phyloP scores from a whole-genome alignment of 2,113 vertebrate genomes.

The Bolborhynchus lineola region DNA sequence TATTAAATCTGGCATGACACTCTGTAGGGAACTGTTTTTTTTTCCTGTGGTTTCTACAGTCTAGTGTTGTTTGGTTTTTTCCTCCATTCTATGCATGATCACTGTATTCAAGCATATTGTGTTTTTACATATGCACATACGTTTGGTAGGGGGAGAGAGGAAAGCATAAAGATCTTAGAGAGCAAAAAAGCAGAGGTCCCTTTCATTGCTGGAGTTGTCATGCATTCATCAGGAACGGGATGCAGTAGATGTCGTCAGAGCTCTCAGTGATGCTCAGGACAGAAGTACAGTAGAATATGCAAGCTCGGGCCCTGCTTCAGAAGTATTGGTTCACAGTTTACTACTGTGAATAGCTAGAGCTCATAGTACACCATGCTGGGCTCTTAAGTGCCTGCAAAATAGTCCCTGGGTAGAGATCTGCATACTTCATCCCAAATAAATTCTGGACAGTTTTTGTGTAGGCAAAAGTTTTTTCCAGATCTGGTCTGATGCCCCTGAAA shows the following conservation, averaged over 20 bases:
- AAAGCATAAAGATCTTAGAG: neutral
- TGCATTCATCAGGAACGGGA: neutral
- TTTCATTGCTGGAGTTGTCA: neutral
- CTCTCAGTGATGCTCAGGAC: neutral
- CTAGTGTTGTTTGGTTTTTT: neutral
- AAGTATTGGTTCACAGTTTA: neutral
- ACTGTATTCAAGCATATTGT: neutral
- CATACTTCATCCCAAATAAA: neutral
- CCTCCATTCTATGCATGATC: neutral
- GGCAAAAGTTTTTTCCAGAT: neutral
- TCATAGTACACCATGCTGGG: rapidly evolving
- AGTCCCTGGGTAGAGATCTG: neutral
- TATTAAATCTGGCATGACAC: neutral
- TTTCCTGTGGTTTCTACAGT: neutral
- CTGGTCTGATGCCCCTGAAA: neutral
- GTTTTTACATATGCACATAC: neutral
- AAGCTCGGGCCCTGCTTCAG: neutral
- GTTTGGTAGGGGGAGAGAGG: neutral
- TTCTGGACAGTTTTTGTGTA: neutral
- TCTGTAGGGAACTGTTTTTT: neutral
- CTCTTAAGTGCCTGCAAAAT: neutral
- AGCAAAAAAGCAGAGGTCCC: neutral
- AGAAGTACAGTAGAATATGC: neutral
- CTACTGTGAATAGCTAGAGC: neutral
- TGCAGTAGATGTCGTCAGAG: neutral